Conservation (phyloP, 2,797 vertebrate genomes). For the Anguilla pacifica region DNA sequence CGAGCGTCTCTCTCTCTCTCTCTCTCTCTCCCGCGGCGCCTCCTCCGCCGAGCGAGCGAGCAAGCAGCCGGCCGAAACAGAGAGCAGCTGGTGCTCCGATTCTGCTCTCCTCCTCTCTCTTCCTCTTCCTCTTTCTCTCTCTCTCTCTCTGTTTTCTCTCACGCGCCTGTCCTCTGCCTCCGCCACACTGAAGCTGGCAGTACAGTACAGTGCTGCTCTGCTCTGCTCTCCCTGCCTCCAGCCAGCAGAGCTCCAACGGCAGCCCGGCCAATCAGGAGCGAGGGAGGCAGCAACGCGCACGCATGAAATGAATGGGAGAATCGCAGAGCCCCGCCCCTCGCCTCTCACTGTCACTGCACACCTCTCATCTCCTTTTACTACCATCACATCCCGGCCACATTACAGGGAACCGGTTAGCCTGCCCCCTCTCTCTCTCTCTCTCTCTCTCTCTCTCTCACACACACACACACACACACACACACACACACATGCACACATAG, state of each 20-base stretch:
- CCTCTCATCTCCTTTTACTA: constrained; percentile 34
- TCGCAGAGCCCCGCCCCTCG: constrained; percentile 41
- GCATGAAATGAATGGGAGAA: constrained; percentile 68
- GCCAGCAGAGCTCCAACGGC: constrained; percentile 65
- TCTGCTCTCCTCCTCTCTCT: constrained; percentile 9
- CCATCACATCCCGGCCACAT: constrained; percentile 36
- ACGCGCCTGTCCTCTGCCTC: constrained; percentile 54
- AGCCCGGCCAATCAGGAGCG: constrained; percentile 63
- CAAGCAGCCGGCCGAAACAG: not conserved
- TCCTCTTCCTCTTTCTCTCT: constrained; percentile 35
- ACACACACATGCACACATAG: not conserved
- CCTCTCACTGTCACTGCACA: constrained; percentile 12
- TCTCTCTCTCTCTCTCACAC: not conserved
- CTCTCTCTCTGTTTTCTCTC: constrained; percentile 37
- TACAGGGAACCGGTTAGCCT: constrained; percentile 33
- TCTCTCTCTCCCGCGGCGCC: not conserved
- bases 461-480: not conserved
- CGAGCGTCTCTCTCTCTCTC: not conserved
- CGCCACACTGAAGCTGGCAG: constrained; percentile 62
- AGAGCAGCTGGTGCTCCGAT: not conserved
- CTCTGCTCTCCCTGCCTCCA: constrained; percentile 52
- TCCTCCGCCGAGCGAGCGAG: too few relatives aligned
- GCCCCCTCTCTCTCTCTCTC: not conserved
- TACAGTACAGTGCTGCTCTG: constrained; percentile 47
- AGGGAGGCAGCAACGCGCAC: constrained; percentile 69